Evolutionary conservation across 2,888 invertebrate genomes (phyloP), one percentile per base, ranked within the genome.

Genomic region (Stegophylla sp.): DNA sequence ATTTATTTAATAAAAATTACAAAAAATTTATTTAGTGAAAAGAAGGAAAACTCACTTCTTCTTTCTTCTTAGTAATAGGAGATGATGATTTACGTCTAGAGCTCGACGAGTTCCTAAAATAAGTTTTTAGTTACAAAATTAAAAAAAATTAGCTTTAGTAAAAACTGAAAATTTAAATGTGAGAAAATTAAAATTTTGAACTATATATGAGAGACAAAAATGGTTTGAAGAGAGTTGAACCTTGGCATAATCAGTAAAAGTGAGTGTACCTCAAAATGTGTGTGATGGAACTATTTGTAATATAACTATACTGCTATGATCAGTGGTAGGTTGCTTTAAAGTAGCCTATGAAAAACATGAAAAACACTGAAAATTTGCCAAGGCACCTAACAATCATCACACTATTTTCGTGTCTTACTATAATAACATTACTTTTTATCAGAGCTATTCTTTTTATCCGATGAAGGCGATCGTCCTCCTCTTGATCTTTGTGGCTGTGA

Each of bases 381-480:
- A n/a, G n/a, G n/a, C n/a, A n/a, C n/a, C n/a, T n/a, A n/a, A n/a
- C n/a, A n/a, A n/a, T n/a, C n/a, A n/a, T n/a, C n/a, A n/a, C n/a
- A n/a, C n/a, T n/a, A n/a, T n/a, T n/a, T n/a, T n/a, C n/a, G n/a
- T n/a, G n/a, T n/a, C n/a, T n/a, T n/a, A n/a, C n/a, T n/a, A 41
- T 56, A 61, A 28, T 5, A n/a, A 61, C 56, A 67, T 67, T 79
- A 79, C 69, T 79, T 79, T 26, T 69, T 79, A 23, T 79, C 79
- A 17, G 13, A 10, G 5, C 13, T 77, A 34, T 10, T 77, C 67
- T 77, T 77, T 56, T 77, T 77, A 69, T 77, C 77, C 20, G 77
- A 69, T 23, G 69, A 79, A 61, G 79, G 79, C 23, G 79, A 79
- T n/a, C 61, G 79, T 23, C 56, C 69, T 23, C 56, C 69, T 51